Base-by-base conservation (phyloP, 2,113 vertebrate genomes). In the Mirounga angustirostris region DNA sequence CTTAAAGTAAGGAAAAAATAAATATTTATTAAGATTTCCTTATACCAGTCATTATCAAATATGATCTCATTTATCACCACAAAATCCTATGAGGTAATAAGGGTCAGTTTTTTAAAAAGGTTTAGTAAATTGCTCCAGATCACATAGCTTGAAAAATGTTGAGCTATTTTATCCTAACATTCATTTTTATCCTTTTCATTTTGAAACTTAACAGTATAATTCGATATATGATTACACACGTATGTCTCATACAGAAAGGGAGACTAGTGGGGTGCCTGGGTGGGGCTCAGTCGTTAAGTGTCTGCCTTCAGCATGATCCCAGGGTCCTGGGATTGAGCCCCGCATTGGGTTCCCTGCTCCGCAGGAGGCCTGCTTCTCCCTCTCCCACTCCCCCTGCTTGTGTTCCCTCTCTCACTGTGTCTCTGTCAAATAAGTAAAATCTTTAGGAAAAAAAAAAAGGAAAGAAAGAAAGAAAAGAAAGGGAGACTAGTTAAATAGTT, bases 181-280 rank as follows among this genome's bases (percentile, higher is more conserved):
- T 87, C 33, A 89, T 74, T 96, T 90, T 83, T 33, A 88, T 11
- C 26, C 16, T 97, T 71, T 89, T 93, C 24, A 15, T 91, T 85
- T 94, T 46, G 43, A 15, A 78, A 95, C 19, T 92, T 50, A 87
- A 36, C 36, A 92, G 5, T 59, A 13, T 82, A 85, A 89, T 90
- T 81, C 1, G 2, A 46, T 26, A 50, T 54, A 65, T 28, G 4
- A 67, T 83, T 69, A 61, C 33, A 80, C n/a, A 22, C 58, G 0
- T 76, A 78, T 61, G 69, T 85, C 52, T 61, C 18, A 71, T 46
- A 22, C 40, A 83, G 33, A 79, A 79, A 93, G 63, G 14, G 16
- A 63, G 40, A 91, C 33, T 16, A 89, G 30, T 76, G 13, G 10
- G 10, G 22, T 11, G 24, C 59, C 24, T 61, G 24, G 59, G 59